phyloP scores from a whole-genome alignment of 2,888 invertebrate genomes.

The Dasypogon diadema region DNA sequence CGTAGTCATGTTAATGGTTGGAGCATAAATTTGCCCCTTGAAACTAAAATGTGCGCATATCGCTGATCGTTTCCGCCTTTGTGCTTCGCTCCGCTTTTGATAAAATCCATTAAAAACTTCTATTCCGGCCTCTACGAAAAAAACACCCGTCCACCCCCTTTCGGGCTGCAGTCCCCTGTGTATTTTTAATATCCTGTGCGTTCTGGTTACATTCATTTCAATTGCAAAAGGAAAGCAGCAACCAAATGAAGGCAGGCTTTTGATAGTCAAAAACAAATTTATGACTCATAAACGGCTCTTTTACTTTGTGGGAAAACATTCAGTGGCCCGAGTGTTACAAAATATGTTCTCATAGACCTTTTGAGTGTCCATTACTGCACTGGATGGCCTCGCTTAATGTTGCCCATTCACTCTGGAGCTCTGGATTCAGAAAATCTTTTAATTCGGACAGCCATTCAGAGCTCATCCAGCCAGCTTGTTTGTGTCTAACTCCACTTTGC shows the following conservation, averaged over 20 bases:
- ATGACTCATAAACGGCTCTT: too few relatives aligned
- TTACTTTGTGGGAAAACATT: too few relatives aligned
- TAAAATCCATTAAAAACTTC: slow-evolving; percentile 9
- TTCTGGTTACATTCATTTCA: slow-evolving; percentile 1
- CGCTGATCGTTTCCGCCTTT: not conserved
- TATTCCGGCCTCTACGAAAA: not conserved
- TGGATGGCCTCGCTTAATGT: too few relatives aligned
- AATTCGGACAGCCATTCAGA: too few relatives aligned
- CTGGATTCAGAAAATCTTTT: too few relatives aligned
- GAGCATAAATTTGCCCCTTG: not conserved
- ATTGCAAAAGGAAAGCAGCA: not conserved
- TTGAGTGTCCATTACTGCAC: too few relatives aligned
- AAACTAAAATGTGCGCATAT: not conserved
- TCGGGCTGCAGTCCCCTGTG: not conserved
- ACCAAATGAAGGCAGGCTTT: not conserved
- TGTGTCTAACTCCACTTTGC: not conserved
- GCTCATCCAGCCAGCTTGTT: too few relatives aligned
- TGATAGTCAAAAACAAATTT: not conserved
- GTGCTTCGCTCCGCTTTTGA: not conserved
- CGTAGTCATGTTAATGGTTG: not conserved
- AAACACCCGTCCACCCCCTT: not conserved
- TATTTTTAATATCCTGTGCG: not conserved
- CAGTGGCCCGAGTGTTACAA: too few relatives aligned
- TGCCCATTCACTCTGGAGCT: too few relatives aligned
- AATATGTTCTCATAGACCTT: too few relatives aligned